Evolutionary conservation across 2,797 vertebrate genomes (phyloP), one percentile per base, ranked within the genome.

Genomic region (Threskiornis aethiopicus): DNA sequence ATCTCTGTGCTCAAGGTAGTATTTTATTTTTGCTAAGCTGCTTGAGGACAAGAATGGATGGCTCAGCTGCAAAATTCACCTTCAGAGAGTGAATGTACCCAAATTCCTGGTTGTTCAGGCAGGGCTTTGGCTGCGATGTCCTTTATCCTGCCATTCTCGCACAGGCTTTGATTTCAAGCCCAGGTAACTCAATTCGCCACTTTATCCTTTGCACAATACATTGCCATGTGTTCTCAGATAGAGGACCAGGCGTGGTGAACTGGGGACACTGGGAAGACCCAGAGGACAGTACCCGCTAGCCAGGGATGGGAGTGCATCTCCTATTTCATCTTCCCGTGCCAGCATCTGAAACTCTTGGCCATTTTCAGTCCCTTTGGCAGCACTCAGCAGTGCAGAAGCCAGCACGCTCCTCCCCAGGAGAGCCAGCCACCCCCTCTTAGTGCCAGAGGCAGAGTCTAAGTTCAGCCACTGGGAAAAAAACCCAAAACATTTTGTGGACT

Each of bases 201-300:
- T 66, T 22, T 6, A 46, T 41, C 37, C 28, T 62, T 52, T 16
- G 19, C 1, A 1, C n/a, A 35, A 25, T 8, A 18, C 22, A 1
- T 17, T 37, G 51, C 49, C 2, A 0, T 0, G 26, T 35, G 57
- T 11, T 33, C 28, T 59, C 4, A 16, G 64, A 5, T 6, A 29
- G n/a, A 55, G 35, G 44, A 59, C 14, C 8, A 8, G 28, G 13
- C 8, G 4, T 1, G 11, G 9, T 26, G 37, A 71, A 8, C 31
- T 17, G 35, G 26, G 46, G 26, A 6, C 10, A 28, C 0, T 8
- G n/a, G 51, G 26, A 37, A 62, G 16, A 33, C 6, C 11, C 39
- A 41, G 25, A 28, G 58, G 26, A n/a, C 28, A 39, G n/a, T 6
- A 46, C 9, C 7, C 35, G 35, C 18, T 11, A 0, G 2, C 19